Percentiles rank a stretch among this genome's conserved stretches.
Conservation (phyloP, 64 coral and sea anemone genomes). For the Montipora foliosa region DNA sequence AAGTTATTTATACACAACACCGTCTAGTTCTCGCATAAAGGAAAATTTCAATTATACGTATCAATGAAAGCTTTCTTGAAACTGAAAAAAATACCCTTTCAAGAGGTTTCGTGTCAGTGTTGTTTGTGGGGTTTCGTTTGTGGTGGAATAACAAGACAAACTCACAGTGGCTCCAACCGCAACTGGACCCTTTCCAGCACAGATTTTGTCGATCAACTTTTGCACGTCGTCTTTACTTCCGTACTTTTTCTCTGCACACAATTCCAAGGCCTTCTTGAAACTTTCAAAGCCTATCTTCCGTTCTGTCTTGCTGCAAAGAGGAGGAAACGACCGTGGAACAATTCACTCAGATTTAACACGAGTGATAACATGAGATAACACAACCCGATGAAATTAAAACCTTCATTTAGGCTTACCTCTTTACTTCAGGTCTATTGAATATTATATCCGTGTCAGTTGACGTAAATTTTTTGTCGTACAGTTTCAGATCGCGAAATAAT, state of each 20-base stretch:
- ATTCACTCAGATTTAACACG: not conserved
- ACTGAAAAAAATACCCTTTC: no score
- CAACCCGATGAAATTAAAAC: not conserved
- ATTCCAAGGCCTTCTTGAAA: slow-evolving; percentile 76
- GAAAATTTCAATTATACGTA: no score
- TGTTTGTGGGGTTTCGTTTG: no score
- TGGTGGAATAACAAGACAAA: not conserved
- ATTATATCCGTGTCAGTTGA: slow-evolving; percentile 91
- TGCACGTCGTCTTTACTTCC: slow-evolving; percentile 29
- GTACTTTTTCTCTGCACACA: slow-evolving; percentile 90
- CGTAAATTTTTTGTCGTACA: slow-evolving; percentile 87
- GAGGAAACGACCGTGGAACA: not conserved
- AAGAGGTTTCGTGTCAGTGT: no score
- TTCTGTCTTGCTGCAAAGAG: slow-evolving; percentile 83
- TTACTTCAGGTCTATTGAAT: slow-evolving; percentile 93
- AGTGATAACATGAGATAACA: not conserved
- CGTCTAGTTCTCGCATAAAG: no score
- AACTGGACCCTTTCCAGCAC: slow-evolving; percentile 80
- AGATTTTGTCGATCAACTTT: slow-evolving; percentile 75
- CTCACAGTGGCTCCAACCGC: slow-evolving; percentile 83
- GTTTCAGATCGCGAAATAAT: slow-evolving; percentile 86
- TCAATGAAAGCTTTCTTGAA: no score
- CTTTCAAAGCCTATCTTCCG: slow-evolving; percentile 81
- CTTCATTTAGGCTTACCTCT: slow-evolving; percentile 56
- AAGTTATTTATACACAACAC: no score